Evolutionary conservation across 2,113 vertebrate genomes (phyloP).

Genomic region (Typhlomys cinereus): DNA sequence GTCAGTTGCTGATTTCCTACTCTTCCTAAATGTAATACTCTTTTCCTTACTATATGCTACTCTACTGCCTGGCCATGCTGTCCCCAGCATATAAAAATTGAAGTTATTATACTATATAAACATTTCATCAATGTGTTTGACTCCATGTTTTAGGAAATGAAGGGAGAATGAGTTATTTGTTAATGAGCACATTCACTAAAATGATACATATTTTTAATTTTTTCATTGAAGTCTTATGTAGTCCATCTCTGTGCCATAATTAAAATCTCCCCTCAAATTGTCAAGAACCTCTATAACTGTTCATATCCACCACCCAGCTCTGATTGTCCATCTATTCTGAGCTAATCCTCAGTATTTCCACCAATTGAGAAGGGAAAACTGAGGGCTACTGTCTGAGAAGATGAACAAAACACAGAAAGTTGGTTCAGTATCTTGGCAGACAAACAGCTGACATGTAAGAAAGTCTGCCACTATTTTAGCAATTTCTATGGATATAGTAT

Average conservation of each 20-base stretch:
- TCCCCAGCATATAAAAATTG: too few relatives aligned
- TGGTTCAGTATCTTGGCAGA: too few relatives aligned
- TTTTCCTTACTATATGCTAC: background rate
- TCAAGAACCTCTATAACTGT: background rate
- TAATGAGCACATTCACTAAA: background rate
- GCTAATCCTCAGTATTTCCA: background rate
- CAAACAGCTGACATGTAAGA: too few relatives aligned
- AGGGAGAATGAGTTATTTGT: background rate
- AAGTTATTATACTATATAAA: background rate
- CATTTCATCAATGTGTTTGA: background rate
- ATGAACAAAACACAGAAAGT: too few relatives aligned
- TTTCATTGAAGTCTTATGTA: background rate
- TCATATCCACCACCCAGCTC: background rate
- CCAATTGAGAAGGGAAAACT: too few relatives aligned
- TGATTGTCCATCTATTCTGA: accelerated
- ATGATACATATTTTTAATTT: background rate
- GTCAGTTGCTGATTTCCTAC: background rate
- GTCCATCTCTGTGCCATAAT: background rate
- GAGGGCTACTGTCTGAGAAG: too few relatives aligned
- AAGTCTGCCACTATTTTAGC: too few relatives aligned
- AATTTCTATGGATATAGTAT: too few relatives aligned
- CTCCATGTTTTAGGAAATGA: background rate
- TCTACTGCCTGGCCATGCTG: too few relatives aligned
- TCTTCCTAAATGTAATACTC: too few relatives aligned
- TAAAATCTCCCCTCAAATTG: background rate